Conservation (phyloP, 2,888 invertebrate species). For the Matsumyia berberina region DNA sequence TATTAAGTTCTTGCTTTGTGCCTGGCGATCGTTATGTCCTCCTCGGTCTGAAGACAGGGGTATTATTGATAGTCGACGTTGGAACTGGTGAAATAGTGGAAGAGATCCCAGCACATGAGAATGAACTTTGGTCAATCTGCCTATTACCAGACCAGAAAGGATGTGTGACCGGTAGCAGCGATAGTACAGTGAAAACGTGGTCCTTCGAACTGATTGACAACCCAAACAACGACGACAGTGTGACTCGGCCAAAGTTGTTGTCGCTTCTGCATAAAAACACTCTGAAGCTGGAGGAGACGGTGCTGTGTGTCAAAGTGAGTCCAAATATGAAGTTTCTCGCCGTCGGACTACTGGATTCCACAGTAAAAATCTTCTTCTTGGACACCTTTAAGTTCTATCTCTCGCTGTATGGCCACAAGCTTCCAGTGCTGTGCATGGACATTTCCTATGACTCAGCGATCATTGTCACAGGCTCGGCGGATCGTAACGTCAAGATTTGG, state of each 20-base stretch:
- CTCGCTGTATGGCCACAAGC: conserved; percentile 97
- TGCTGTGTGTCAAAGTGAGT: conserved; percentile 92
- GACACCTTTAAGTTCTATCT: conserved; percentile 98
- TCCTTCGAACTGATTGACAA: conserved; percentile 93
- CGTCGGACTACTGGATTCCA: conserved; percentile 95
- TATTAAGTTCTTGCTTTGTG: conserved; percentile 90
- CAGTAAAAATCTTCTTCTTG: conserved; percentile 97
- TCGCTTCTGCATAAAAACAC: conserved; percentile 92
- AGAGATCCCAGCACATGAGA: conserved; percentile 91
- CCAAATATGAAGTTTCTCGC: conserved; percentile 95
- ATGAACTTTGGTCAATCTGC: conserved; percentile 92
- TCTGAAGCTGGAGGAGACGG: conserved; percentile 93
- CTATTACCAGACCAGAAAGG: conserved; percentile 93
- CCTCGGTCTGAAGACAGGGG: conserved; percentile 93
- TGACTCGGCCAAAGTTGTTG: conserved; percentile 86
- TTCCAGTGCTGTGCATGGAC: conserved; percentile 96
- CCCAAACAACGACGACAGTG: conserved; percentile 87
- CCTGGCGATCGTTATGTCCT: conserved; percentile 95
- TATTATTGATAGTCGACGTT: conserved; percentile 92
- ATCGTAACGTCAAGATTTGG: conserved; percentile 98
- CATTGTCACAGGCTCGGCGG: conserved; percentile 97
- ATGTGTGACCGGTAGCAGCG: conserved; percentile 93
- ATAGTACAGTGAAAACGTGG: conserved; percentile 97
- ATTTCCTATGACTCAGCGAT: conserved; percentile 94
- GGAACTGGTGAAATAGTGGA: conserved; percentile 92